A percentile compares a stretch with the other conserved stretches of the same genome.
These are phyloP conservation scores for Apis dorsata DNA, from an alignment of 1,140 invertebrate genomes.

Conservation along the genomic window DNA sequence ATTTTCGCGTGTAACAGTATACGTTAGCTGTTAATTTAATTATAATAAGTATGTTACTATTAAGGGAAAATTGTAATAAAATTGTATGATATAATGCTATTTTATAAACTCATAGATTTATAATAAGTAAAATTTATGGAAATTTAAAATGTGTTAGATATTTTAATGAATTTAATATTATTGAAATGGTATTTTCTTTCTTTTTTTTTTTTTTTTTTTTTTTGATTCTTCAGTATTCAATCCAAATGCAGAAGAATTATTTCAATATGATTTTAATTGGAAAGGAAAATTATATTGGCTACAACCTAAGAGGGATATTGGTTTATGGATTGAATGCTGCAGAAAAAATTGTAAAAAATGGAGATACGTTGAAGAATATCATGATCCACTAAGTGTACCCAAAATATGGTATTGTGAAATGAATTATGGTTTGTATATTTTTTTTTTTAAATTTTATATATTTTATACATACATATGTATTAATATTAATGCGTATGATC, in stretches of 20 bases:
- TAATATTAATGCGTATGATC: constrained; percentile 4
- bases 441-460: background rate
- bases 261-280: background rate
- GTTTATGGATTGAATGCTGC: constrained; percentile 83
- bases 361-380: constrained; percentile 80
- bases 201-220: background rate
- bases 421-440: constrained; percentile 79
- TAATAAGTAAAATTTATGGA: constrained; percentile 43
- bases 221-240: constrained; percentile 17
- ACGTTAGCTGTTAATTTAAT: constrained; percentile 47
- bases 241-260: constrained; percentile 4
- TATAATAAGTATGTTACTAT: constrained; percentile 33
- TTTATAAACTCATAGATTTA: constrained; percentile 35
- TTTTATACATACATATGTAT: background rate
- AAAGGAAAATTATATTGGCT: constrained; percentile 72
- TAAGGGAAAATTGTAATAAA: constrained; percentile 46
- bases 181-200: background rate
- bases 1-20: constrained; percentile 65
- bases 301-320: constrained; percentile 78
- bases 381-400: constrained; percentile 83
- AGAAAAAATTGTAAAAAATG: constrained; percentile 81
- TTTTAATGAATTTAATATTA: background rate
- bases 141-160: background rate
- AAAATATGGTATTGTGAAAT: constrained; percentile 83
- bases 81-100: constrained; percentile 42